A percentile compares a stretch with the other conserved stretches of the same genome.
Conservation (phyloP, 2,888 invertebrate species). For the Piscicola geometra region DNA sequence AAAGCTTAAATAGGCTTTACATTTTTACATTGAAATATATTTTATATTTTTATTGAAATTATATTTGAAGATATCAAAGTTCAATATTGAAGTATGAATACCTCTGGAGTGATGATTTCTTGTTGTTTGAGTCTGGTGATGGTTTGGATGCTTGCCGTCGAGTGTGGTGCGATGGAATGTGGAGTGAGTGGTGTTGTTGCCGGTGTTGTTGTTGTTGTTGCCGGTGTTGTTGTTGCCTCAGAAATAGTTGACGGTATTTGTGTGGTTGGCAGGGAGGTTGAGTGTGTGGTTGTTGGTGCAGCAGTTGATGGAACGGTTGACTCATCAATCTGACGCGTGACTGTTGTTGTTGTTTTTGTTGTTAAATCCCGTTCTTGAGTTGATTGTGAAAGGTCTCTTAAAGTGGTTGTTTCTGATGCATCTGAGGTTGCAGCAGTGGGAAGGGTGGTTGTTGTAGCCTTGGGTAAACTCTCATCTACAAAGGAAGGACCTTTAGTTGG, state of each 20-base stretch:
- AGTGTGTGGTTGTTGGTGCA: neutral
- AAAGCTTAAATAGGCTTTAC: too few relatives aligned
- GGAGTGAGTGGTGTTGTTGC: neutral
- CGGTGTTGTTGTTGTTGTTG: neutral
- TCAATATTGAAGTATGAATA: neutral
- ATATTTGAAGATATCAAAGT: neutral
- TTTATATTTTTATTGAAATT: neutral
- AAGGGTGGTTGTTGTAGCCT: neutral
- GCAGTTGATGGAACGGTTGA: neutral
- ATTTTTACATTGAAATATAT: too few relatives aligned
- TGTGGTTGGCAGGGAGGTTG: neutral
- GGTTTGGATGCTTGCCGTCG: slow-evolving; percentile 1
- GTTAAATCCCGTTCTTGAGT: neutral
- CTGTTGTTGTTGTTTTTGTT: neutral
- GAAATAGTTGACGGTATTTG: neutral
- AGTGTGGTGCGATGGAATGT: neutral
- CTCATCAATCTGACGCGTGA: neutral
- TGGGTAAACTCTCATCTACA: neutral
- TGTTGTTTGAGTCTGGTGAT: slow-evolving; percentile 17
- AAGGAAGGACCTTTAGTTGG: neutral
- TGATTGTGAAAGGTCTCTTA: neutral
- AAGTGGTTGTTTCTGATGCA: neutral
- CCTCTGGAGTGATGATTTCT: slow-evolving; percentile 12
- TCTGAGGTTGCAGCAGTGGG: neutral
- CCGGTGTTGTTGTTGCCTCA: neutral